Evolutionary conservation across 2,888 invertebrate genomes (phyloP).

Genomic region (Poecilobothrus nobilitatus): DNA sequence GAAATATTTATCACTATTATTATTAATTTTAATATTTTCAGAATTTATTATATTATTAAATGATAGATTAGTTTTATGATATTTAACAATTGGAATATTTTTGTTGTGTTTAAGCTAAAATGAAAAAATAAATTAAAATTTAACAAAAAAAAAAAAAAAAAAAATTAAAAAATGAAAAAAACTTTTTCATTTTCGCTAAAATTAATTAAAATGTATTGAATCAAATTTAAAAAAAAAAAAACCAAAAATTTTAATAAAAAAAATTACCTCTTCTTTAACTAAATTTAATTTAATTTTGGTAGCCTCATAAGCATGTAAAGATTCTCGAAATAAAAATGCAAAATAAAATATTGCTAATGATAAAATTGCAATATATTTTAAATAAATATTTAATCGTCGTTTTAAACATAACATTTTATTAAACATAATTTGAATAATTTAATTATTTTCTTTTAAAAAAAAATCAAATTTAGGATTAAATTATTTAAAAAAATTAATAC

Average conservation of each 20-base stretch:
- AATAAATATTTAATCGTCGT: conserved; percentile 38
- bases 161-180: not conserved
- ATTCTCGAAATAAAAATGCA: conserved; percentile 39
- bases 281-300: conserved; percentile 30
- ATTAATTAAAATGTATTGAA: not conserved
- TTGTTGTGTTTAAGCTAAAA: not conserved
- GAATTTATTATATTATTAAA: not conserved
- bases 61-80: not conserved
- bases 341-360: conserved; percentile 38
- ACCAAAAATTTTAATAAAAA: not conserved
- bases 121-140: not conserved
- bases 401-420: conserved; percentile 28
- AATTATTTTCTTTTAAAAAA: no score
- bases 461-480: no score
- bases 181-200: not conserved
- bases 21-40: no score
- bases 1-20: not conserved
- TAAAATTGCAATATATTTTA: conserved; percentile 36
- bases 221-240: not conserved
- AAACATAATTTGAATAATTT: conserved; percentile 11
- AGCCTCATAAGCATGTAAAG: conserved; percentile 40
- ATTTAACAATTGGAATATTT: not conserved
- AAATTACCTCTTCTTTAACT: conserved; percentile 18
- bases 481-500: no score
- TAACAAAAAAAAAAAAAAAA: no score